Base-by-base conservation (phyloP, 2,888 invertebrate species). In the Bedellia somnulentella region DNA sequence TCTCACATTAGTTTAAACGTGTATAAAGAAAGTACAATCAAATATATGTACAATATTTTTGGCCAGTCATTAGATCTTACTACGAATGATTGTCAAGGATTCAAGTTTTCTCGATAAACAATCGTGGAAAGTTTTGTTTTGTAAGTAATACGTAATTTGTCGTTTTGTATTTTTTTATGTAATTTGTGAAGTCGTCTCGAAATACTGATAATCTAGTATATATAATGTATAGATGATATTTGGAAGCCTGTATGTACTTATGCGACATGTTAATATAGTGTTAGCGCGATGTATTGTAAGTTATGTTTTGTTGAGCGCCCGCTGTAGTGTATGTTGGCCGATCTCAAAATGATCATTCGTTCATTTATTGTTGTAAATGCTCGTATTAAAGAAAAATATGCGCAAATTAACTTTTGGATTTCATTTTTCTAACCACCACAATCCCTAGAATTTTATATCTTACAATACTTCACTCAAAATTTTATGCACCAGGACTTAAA, bases 301-400 rank as follows among this genome's bases (percentile, higher is more conserved):
- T 70, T 66, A 66, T 68, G 68, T 73, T 73, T 71, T 73, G 73
- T 73, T 73, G 70, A 71, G 68, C 71, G 71, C 73, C 60, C n/a
- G n/a, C n/a, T n/a, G 70, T 75, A 73, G 73, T 73, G 71, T 70
- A 71, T 66, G 73, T 68, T 70, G 73, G 71, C 73, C 70, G 75
- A 75, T 75, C 75, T 75, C 75, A 75, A 68, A 64, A 57, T 67
- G 68, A 70, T 60, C 67, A 70, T 68, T 73, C 70, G 64, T 68
- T 71, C 73, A 71, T 70, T 67, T 71, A 68, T 73, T 75, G 75
- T 75, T 75, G 75, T 75, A 75, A 71, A 71, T 73, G 75, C 71
- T 71, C 73, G 71, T 75, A 75, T 75, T 75, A 75, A 75, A 68
- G 60, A 71, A 63, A 70, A 62, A 73, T 73, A 73, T 73, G 71